Conservation (phyloP, 2,797 vertebrate species). For the Leucoraja ocellata region DNA sequence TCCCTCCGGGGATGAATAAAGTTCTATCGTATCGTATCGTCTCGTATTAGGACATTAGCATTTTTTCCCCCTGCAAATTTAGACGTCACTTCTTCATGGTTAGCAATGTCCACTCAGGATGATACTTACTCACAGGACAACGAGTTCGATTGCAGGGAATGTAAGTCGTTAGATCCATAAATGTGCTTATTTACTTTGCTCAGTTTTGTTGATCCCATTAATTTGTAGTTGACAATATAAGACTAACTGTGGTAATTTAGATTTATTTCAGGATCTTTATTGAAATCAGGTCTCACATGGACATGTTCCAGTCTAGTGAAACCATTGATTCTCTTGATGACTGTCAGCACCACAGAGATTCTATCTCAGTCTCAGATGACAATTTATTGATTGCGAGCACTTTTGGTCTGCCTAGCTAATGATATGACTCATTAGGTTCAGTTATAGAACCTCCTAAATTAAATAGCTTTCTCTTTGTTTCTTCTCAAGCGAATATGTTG, state of each 20-base stretch:
- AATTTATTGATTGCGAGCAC: slow-evolving; percentile 13
- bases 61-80: neutral
- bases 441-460: neutral
- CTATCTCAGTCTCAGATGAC: neutral
- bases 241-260: neutral
- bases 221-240: neutral
- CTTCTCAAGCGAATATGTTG: neutral
- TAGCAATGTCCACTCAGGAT: neutral
- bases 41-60: too few species aligned
- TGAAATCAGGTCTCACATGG: neutral
- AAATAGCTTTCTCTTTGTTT: neutral
- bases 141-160: neutral
- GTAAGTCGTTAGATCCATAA: neutral
- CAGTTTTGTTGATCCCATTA: neutral
- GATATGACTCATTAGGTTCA: neutral
- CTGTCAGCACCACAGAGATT: neutral
- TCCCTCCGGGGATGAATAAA: too few species aligned
- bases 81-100: neutral
- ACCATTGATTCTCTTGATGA: slow-evolving; percentile 16
- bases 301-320: neutral
- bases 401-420: neutral
- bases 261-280: neutral
- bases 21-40: too few species aligned
- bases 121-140: neutral
- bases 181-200: neutral